A percentile compares a stretch with the other conserved stretches of the same genome.
Conservation (phyloP, 1,140 invertebrate genomes). For the Nilaparvata lugens region DNA sequence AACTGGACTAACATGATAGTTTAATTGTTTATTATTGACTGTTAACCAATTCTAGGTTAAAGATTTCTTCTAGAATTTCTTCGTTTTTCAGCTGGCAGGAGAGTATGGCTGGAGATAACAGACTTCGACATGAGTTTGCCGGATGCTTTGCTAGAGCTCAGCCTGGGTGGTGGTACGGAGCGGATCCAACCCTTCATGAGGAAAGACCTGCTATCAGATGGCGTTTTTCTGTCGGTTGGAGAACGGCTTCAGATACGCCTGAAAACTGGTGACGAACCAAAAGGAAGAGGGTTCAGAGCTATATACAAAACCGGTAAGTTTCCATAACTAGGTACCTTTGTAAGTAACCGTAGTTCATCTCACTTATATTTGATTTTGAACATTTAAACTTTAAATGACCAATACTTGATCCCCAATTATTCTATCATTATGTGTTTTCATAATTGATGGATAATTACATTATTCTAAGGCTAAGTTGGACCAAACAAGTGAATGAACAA, state of each 20-base stretch:
- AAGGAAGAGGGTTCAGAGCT: slow-evolving; percentile 48
- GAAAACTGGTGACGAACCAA: slow-evolving; percentile 44
- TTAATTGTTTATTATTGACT: too few species aligned
- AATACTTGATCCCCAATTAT: too few species aligned
- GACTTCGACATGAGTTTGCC: slow-evolving; percentile 42
- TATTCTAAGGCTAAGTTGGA: too few species aligned
- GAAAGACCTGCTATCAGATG: slow-evolving; percentile 41
- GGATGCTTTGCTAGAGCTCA: slow-evolving; percentile 43
- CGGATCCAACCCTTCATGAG: slow-evolving; percentile 42
- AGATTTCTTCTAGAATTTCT: too few species aligned
- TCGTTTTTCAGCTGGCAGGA: slow-evolving; percentile 39
- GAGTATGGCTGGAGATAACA: slow-evolving; percentile 54
- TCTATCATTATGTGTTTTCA: too few species aligned
- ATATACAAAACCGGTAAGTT: slow-evolving; percentile 49
- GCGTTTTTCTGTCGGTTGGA: slow-evolving; percentile 47
- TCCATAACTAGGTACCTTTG: too few species aligned
- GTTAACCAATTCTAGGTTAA: too few species aligned
- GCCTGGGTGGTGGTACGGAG: slow-evolving; percentile 37
- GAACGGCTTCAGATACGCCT: slow-evolving; percentile 46
- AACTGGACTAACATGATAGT: too few species aligned
- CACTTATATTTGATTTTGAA: too few species aligned
- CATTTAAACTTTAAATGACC: too few species aligned
- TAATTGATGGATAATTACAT: too few species aligned
- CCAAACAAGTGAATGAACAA: too few species aligned
- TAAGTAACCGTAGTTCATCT: not conserved